phyloP scores from a whole-genome alignment of 2,888 invertebrate species.

The Torymus texanus region DNA sequence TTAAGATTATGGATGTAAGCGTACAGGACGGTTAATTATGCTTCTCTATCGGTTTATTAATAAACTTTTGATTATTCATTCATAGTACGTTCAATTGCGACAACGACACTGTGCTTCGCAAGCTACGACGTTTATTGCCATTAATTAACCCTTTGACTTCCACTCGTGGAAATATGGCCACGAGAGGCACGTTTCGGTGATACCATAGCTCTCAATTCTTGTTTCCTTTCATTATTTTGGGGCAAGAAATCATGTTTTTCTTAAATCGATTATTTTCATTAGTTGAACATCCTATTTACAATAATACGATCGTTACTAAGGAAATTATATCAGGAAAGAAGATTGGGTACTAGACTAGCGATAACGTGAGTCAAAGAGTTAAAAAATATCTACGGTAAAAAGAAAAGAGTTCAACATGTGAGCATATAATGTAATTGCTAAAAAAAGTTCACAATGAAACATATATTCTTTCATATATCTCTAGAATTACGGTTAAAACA shows the following conservation, averaged over 20 bases:
- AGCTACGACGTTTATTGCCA: neutral
- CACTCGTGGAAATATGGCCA: neutral
- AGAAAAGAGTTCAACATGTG: too few species aligned
- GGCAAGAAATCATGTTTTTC: too few species aligned
- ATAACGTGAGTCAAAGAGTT: constrained; percentile 22
- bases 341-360: too few species aligned
- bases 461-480: too few species aligned
- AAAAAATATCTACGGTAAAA: neutral
- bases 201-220: too few species aligned
- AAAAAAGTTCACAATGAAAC: too few species aligned
- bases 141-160: constrained; percentile 31
- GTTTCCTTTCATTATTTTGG: too few species aligned
- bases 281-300: too few species aligned
- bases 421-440: too few species aligned
- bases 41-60: constrained; percentile 8
- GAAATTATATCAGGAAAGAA: too few species aligned
- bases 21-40: neutral
- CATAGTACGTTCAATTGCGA: constrained; percentile 17
- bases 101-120: constrained; percentile 14
- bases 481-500: constrained; percentile 23
- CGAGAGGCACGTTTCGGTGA: neutral
- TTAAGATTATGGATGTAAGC: constrained; percentile 4
- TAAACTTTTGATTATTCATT: constrained; percentile 39
- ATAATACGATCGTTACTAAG: too few species aligned
- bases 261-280: too few species aligned